Evolutionary conservation across 2,113 vertebrate genomes (phyloP), one percentile per base, ranked within the genome.

Genomic region (Triplophysa rosa): DNA sequence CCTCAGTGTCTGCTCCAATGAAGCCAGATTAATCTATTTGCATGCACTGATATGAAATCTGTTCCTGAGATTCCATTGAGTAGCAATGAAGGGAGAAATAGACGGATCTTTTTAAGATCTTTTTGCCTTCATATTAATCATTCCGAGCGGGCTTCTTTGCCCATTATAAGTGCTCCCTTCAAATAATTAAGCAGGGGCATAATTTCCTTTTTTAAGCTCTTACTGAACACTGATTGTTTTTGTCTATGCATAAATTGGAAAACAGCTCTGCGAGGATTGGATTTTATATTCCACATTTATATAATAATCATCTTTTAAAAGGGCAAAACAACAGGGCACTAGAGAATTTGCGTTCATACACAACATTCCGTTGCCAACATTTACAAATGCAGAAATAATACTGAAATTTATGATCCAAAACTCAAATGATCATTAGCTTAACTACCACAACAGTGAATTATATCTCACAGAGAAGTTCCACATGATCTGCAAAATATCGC

Each of bases 1-100:
- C 80, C 83, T 80, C 80, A 77, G 63, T 78, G 74, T 83, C 78
- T 85, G 72, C 82, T 84, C 82, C 86, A 82, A 75, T 83, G 79
- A 83, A 86, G 77, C 84, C 69, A 68, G 74, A 82, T 75, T 78
- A 71, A 79, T 89, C 82, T 63, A 81, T 84, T 83, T 79, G 75
- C 74, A 80, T 83, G 80, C 82, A 83, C 24, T 84, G 83, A 84
- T 83, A 79, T 84, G 76, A 83, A 82, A 82, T 79, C 16, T 14
- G 79, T 72, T 71, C 64, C 33, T 40, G 52, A 80, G 81, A 80
- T 84, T 83, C 79, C 61, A 81, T 33, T 76, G 80, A 82, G 49
- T 72, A 45, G 73, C 52, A 74, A 63, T 78, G 65, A 80, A 59
- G 69, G 66, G 73, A 69, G 69, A 73, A 84, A 82, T 80, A 80